Evolutionary conservation across 2,797 vertebrate genomes (phyloP), one percentile per base, ranked within the genome.

Genomic region (Morelia viridis): DNA sequence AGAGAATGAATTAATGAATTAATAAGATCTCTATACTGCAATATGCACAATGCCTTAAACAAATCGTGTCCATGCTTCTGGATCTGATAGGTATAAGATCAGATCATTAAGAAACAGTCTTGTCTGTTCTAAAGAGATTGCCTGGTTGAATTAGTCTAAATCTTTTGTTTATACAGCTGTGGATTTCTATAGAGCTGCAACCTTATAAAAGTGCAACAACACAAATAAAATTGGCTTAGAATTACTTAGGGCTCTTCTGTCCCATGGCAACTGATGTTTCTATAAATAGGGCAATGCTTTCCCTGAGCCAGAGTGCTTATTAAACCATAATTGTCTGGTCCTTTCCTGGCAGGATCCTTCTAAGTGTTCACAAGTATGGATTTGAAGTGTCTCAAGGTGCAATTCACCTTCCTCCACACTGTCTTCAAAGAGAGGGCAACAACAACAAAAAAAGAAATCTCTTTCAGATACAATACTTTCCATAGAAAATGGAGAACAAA

Each of bases 171-270:
- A 93, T 71, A 83, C 95, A 97, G 94, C 95, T 95, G 94, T 53
- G 83, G 80, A 5, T 46, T 95, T 94, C 93, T 89, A 84, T 76
- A 88, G 86, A 95, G 85, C 92, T 94, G 87, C 64, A 91, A 68
- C 0, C 0, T 87, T 88, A 71, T 60, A 5, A 10, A 93, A 94
- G 88, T 92, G 50, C 88, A 87, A 61, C 85, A 89, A 61, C 85
- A 89, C 92, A 96, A 96, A 96, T 95, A 96, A 95, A 96, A 96
- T 94, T 96, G 91, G 94, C 92, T 58, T 60, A 94, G 96, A 93
- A 89, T 15, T 50, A 87, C 0, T 8, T 84, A 61, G 57, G 31
- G 83, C 84, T 89, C 0, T 89, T 94, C 5, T 46, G 28, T 92
- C 91, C 87, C 91, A n/a, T 15, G 96, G 93, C 91, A 95, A 92